Percentiles rank a stretch among this genome's conserved stretches.
These are phyloP conservation scores for Lytechinus variegatus DNA, from an alignment of 35 echinoderm and acorn worm species.

Conservation along the genomic window DNA sequence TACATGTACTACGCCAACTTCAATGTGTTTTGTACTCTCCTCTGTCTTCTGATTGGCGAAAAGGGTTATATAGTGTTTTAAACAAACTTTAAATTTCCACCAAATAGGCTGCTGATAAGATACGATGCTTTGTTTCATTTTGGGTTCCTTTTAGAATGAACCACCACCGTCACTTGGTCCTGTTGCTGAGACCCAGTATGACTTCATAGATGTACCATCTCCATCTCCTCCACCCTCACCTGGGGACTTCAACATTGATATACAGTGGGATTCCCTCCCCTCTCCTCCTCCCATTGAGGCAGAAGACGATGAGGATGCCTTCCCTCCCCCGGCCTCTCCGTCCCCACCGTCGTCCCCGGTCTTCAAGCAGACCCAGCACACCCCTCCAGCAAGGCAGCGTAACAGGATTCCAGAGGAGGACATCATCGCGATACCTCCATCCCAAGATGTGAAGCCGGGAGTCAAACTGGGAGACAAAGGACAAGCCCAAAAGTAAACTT, in stretches of 20 bases:
- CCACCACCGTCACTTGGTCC: background rate
- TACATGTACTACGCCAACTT: too few species aligned
- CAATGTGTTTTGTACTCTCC: too few species aligned
- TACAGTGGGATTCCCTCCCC: slow-evolving; percentile 22
- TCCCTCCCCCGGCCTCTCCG: background rate
- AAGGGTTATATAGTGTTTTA: too few species aligned
- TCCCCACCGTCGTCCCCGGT: slow-evolving; percentile 13
- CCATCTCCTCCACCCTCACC: slow-evolving; percentile 59
- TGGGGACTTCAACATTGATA: slow-evolving; percentile 20
- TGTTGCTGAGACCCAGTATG: slow-evolving; percentile 11
- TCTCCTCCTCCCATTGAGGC: background rate
- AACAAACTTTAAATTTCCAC: too few species aligned
- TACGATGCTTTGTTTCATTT: too few species aligned
- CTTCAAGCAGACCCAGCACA: slow-evolving; percentile 24
- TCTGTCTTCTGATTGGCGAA: too few species aligned
- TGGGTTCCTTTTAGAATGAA: background rate
- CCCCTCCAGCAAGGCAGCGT: background rate
- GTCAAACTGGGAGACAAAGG: background rate
- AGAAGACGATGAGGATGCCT: background rate
- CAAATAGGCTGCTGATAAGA: too few species aligned
- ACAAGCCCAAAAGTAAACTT: background rate
- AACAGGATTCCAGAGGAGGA: background rate
- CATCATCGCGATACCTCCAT: background rate
- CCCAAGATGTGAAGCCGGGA: background rate
- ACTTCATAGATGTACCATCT: slow-evolving; percentile 53